Evolutionary conservation across 2,797 vertebrate genomes (phyloP), one percentile per base, ranked within the genome.

Genomic region (Oreochromis mossambicus): DNA sequence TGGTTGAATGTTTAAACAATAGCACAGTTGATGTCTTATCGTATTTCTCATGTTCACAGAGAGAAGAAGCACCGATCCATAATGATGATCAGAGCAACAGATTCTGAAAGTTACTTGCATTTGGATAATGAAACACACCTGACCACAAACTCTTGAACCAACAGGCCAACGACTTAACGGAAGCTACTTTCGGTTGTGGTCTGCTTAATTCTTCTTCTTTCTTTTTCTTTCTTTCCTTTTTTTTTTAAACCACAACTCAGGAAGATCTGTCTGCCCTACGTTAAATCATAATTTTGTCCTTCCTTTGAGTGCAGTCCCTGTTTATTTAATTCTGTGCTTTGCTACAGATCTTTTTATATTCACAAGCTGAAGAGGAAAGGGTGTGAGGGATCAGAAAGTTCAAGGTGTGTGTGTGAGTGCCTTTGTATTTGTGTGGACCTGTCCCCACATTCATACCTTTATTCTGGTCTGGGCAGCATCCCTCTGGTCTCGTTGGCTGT

Each of bases 401-500:
- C 86, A 93, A 92, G 80, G 88, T 92, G 79, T 78, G 79, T 78
- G 41, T 91, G 36, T 87, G 83, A 77, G 36, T 91, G 36, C 46
- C 46, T 75, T 75, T 89, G 80, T 89, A 76, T 87, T n/a, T 88
- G 83, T 80, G 81, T 77, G 48, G 80, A 86, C 84, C 79, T 91
- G 91, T 92, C 88, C 90, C 91, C 11, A 7, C 81, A 87, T 87
- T 86, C 84, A 70, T 96, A 98, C 98, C 97, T 97, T 97, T 94
- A 98, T 96, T 97, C 95, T 97, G 91, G 94, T 90, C 93, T 96
- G 96, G 86, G 75, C 94, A 92, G 93, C 94, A 89, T 93, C 95
- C 93, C 96, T 96, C 94, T 97, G 96, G 92, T 94, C 95, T 95
- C 87, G 97, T 95, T 96, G 97, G 78, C 95, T 95, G 92, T 92